phyloP scores from a whole-genome alignment of 2,797 vertebrate genomes.

The Allobates femoralis region DNA sequence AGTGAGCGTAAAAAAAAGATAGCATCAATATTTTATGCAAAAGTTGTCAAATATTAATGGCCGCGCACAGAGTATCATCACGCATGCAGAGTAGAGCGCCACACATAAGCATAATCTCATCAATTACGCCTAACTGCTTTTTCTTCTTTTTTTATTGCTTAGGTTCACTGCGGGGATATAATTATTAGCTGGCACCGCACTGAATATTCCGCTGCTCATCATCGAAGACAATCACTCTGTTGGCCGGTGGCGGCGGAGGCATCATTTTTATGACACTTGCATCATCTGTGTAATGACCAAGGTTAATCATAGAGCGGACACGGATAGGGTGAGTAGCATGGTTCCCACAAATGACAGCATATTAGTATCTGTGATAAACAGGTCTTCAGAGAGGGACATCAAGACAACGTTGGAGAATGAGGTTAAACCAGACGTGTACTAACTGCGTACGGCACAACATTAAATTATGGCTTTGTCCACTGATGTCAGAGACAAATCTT shows the following conservation, averaged over 20 bases:
- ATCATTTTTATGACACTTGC: conserved; percentile 39
- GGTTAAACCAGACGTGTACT: conserved; percentile 42
- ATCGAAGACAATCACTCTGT: conserved; percentile 7
- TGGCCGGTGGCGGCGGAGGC: conserved; percentile 4
- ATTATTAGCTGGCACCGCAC: conserved; percentile 44
- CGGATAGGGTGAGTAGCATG: conserved; percentile 20
- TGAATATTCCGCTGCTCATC: conserved; percentile 22
- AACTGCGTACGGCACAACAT: conserved; percentile 20
- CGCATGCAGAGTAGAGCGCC: conserved; percentile 18
- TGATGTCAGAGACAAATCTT: conserved; percentile 31
- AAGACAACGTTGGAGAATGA: not conserved
- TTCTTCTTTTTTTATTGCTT: conserved; percentile 43
- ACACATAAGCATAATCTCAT: conserved; percentile 54
- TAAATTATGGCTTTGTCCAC: conserved; percentile 48
- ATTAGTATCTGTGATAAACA: conserved; percentile 50
- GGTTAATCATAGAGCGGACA: conserved; percentile 37
- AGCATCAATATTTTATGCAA: conserved; percentile 47
- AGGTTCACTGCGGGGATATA: conserved; percentile 50
- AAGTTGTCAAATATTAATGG: conserved; percentile 52
- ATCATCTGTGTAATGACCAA: conserved; percentile 49
- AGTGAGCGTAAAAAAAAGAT: conserved; percentile 13
- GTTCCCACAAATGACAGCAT: conserved; percentile 43
- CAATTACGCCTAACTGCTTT: conserved; percentile 48
- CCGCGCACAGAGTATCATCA: conserved; percentile 38
- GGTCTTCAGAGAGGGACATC: conserved; percentile 15